Evolutionary conservation across 2,113 vertebrate genomes (phyloP).

Genomic region (Heloderma charlesbogerti): DNA sequence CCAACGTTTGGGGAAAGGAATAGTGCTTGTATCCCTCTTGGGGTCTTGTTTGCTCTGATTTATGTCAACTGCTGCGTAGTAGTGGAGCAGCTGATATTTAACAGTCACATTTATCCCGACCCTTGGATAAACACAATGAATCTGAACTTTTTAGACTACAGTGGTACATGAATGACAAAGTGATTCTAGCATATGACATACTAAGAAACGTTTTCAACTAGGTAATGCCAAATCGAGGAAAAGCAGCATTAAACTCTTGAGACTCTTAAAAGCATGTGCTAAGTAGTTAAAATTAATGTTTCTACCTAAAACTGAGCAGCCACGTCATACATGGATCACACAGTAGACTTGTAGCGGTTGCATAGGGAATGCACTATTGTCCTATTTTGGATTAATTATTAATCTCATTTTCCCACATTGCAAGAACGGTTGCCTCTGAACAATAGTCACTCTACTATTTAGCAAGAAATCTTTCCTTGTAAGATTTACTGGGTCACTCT

Average conservation of each 20-base stretch:
- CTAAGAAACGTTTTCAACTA: conserved; percentile 62
- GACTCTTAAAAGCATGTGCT: conserved; percentile 53
- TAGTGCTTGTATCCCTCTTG: conserved; percentile 47
- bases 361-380: conserved; percentile 53
- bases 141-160: conserved; percentile 60
- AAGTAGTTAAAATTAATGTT: conserved; percentile 57
- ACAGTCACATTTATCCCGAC: too few species aligned
- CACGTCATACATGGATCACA: conserved; percentile 11
- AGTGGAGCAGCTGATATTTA: too few species aligned
- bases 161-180: conserved; percentile 70
- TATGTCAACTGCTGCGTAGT: conserved; percentile 74
- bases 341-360: conserved; percentile 32
- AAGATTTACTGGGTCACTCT: neutral
- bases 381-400: conserved; percentile 59
- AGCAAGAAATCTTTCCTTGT: neutral
- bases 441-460: conserved; percentile 44
- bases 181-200: conserved; percentile 65
- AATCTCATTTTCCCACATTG: conserved; percentile 60
- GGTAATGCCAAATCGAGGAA: conserved; percentile 50
- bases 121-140: conserved; percentile 74
- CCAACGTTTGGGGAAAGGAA: conserved; percentile 35
- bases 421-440: conserved; percentile 14
- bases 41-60: conserved; percentile 69
- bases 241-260: conserved; percentile 54
- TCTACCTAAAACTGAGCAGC: conserved; percentile 47